These are phyloP conservation scores for Trissolcus basalis DNA, from an alignment of 1,140 invertebrate species.

Conservation along the genomic window DNA sequence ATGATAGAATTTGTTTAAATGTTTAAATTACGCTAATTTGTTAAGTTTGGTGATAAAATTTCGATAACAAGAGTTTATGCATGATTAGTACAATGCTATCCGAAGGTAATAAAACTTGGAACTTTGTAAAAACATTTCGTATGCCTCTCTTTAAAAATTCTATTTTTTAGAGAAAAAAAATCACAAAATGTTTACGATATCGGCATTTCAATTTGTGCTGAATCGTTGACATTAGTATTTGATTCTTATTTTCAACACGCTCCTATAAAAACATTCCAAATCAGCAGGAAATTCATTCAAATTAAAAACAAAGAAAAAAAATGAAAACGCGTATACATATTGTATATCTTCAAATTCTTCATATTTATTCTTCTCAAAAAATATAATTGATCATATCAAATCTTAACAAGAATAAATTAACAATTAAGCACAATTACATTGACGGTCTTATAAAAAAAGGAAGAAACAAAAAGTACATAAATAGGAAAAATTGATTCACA, in stretches of 20 bases:
- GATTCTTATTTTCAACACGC: constrained; percentile 51
- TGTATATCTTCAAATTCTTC: constrained; percentile 4
- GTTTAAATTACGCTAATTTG: constrained; percentile 49
- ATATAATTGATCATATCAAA: constrained; percentile 8
- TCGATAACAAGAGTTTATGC: constrained; percentile 47
- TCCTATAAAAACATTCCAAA: constrained; percentile 49
- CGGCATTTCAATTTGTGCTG: constrained; percentile 37
- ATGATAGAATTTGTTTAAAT: constrained; percentile 31
- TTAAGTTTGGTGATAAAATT: constrained; percentile 45
- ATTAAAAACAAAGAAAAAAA: neutral
- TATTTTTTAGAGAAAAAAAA: constrained; percentile 37
- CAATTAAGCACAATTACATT: constrained; percentile 8
- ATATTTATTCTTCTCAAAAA: constrained; percentile 7
- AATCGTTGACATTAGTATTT: constrained; percentile 53
- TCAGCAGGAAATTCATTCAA: constrained; percentile 50
- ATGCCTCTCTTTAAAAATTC: constrained; percentile 45
- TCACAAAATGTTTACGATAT: constrained; percentile 46
- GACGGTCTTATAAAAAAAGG: constrained; percentile 2
- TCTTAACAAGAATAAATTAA: constrained; percentile 13
- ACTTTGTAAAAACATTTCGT: constrained; percentile 54
- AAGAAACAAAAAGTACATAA: neutral
- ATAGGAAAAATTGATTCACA: constrained; percentile 61
- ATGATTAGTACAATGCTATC: constrained; percentile 56
- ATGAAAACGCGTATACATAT: neutral
- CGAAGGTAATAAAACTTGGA: constrained; percentile 54